These are phyloP conservation scores for Myiotriccus ornatus DNA, from an alignment of 2,797 vertebrate species.

Conservation along the genomic window DNA sequence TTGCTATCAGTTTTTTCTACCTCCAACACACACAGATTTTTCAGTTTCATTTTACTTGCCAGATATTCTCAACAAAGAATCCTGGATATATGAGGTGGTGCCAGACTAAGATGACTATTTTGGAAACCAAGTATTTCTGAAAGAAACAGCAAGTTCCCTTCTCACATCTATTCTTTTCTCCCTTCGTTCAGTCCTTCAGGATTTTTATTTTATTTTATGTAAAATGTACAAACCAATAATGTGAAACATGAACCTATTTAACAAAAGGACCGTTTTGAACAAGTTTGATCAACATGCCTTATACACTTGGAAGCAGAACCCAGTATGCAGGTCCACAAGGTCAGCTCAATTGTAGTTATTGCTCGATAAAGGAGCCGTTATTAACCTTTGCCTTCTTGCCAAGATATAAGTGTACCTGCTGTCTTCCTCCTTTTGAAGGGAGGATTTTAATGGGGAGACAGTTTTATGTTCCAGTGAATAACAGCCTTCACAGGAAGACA, in stretches of 20 bases:
- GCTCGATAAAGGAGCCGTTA: not conserved
- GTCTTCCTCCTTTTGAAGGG: not conserved
- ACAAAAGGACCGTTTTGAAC: not conserved
- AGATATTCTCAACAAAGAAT: not conserved
- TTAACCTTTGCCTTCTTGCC: constrained; percentile 5
- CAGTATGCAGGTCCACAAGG: not conserved
- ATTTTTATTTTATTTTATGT: not conserved
- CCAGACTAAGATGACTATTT: not conserved
- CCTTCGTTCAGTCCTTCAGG: not conserved
- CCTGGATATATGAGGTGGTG: not conserved
- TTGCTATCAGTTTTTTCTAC: not conserved
- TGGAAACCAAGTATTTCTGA: not conserved
- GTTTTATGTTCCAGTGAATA: not conserved
- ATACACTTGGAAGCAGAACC: not conserved
- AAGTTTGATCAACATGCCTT: not conserved
- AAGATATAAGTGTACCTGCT: not conserved
- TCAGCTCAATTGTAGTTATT: not conserved
- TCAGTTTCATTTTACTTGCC: not conserved
- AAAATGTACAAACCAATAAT: not conserved
- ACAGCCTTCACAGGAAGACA: constrained; percentile 22
- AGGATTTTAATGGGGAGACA: constrained; percentile 4
- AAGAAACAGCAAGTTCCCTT: constrained; percentile 4
- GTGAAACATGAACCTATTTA: not conserved
- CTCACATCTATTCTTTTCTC: not conserved
- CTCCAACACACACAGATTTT: not conserved